A percentile compares a stretch with the other conserved stretches of the same genome.
Conservation (phyloP, 2,113 vertebrate species). For the Lepidothrix coronata region DNA sequence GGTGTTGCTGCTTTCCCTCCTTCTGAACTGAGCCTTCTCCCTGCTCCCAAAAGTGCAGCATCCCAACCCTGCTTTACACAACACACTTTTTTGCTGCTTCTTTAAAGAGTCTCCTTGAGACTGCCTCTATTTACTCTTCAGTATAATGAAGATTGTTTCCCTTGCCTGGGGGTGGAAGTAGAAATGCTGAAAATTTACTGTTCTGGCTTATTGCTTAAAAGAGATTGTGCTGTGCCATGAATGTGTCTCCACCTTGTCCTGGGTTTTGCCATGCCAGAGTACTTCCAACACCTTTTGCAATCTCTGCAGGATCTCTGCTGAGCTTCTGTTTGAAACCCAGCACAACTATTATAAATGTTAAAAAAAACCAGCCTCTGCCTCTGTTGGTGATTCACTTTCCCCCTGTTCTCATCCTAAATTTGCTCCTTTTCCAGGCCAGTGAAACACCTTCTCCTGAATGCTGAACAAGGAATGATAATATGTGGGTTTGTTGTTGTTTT, state of each 20-base stretch:
- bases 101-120: not conserved
- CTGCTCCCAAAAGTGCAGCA: not conserved
- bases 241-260: not conserved
- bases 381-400: not conserved
- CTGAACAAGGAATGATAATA: not conserved
- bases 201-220: not conserved
- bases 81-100: not conserved
- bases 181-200: slow-evolving; percentile 7
- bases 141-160: not conserved
- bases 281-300: not conserved
- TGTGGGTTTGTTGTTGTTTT: not conserved
- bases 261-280: not conserved
- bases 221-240: not conserved
- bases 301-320: not conserved
- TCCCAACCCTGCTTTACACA: not conserved
- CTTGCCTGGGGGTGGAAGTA: not conserved
- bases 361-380: not conserved
- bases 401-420: not conserved
- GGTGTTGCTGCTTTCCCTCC: not conserved
- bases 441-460: not conserved
- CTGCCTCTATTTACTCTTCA: not conserved
- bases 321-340: not conserved
- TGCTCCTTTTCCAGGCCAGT: not conserved
- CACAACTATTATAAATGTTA: not conserved
- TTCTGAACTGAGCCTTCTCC: rapidly evolving